These are phyloP conservation scores for Spodoptera littoralis DNA, from an alignment of 2,888 invertebrate genomes.

Conservation along the genomic window DNA sequence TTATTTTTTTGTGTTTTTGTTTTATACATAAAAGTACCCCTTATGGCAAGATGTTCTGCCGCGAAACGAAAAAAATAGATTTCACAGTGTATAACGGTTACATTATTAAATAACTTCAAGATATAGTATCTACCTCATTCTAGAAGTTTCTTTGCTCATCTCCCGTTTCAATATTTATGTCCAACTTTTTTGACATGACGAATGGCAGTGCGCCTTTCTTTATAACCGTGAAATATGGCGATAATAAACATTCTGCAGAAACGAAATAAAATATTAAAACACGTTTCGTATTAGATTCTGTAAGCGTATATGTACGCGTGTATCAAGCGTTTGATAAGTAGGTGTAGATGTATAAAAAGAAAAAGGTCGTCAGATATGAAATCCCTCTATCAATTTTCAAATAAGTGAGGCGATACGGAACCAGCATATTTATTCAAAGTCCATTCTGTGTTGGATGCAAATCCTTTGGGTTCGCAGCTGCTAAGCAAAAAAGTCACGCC, in stretches of 20 bases:
- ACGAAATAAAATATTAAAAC: constrained; percentile 17
- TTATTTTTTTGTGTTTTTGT: too few species aligned
- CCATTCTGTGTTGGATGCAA: constrained; percentile 66
- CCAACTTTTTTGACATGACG: constrained; percentile 35
- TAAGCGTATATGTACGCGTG: constrained; percentile 3
- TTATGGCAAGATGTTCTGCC: too few species aligned
- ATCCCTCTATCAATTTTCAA: constrained; percentile 40
- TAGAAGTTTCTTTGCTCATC: constrained; percentile 7
- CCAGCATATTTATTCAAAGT: constrained; percentile 64
- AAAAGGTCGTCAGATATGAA: constrained; percentile 17
- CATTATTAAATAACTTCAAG: neutral
- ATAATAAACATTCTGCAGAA: constrained; percentile 22
- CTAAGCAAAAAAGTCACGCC: constrained; percentile 74
- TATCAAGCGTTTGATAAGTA: constrained; percentile 9
- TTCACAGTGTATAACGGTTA: neutral
- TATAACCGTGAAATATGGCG: constrained; percentile 36
- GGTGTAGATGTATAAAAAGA: neutral
- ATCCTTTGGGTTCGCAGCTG: constrained; percentile 59
- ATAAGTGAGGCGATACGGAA: constrained; percentile 44
- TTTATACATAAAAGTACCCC: too few species aligned
- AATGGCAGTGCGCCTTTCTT: constrained; percentile 30
- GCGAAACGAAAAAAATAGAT: too few species aligned
- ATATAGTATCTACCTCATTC: constrained; percentile 8
- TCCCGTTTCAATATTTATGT: constrained; percentile 24
- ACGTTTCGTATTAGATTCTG: constrained; percentile 33